These are phyloP conservation scores for Sardinella longiceps DNA, from an alignment of 2,797 vertebrate species.

Conservation along the genomic window DNA sequence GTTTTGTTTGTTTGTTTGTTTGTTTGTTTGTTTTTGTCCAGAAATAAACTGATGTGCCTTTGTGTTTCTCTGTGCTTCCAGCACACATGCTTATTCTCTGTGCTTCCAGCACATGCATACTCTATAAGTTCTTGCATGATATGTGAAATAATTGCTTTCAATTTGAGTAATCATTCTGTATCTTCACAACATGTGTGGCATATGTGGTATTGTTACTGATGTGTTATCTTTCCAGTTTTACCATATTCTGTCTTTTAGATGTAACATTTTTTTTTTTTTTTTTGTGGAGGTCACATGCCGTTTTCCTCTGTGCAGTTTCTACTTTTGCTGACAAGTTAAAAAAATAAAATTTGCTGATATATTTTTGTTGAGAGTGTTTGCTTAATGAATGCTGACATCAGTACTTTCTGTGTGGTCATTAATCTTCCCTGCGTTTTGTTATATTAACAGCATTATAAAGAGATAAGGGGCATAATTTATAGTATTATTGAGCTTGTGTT, in stretches of 20 bases:
- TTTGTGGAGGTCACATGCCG: slow-evolving; percentile 10
- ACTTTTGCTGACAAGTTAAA: slow-evolving; percentile 22
- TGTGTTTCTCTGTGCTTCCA: slow-evolving; percentile 21
- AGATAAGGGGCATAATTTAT: neutral
- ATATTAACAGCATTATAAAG: neutral
- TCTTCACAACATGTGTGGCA: neutral
- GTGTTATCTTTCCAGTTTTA: neutral
- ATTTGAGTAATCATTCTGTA: neutral
- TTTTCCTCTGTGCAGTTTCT: slow-evolving; percentile 22
- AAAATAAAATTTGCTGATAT: slow-evolving; percentile 21
- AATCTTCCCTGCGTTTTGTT: neutral
- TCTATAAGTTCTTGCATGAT: neutral
- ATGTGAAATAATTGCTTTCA: neutral
- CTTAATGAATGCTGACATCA: slow-evolving; percentile 5
- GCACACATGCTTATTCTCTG: neutral
- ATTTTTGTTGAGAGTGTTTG: neutral
- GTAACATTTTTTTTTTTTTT: too few species aligned
- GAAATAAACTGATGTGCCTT: slow-evolving; percentile 25
- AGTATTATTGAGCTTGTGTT: too few species aligned
- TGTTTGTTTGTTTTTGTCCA: slow-evolving; percentile 11
- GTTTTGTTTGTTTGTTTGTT: too few species aligned
- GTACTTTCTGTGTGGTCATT: neutral
- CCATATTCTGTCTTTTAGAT: slow-evolving; percentile 7
- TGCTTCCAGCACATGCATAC: neutral
- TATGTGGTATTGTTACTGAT: neutral